Evolutionary conservation across 2,113 vertebrate genomes (phyloP).

Genomic region (Tinamus guttatus): DNA sequence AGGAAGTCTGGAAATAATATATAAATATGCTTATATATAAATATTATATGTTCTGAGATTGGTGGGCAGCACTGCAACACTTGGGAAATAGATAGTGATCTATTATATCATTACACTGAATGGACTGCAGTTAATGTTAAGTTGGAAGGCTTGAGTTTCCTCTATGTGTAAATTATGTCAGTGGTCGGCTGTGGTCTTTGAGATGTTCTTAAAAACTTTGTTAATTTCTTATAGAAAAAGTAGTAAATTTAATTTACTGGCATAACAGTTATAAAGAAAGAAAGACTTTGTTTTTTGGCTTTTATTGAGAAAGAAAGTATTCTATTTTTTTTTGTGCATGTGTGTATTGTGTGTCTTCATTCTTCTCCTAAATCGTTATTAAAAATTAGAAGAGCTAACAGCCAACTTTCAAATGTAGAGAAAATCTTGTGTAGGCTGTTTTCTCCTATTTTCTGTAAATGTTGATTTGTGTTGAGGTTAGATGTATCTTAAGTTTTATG

Average conservation of each 20-base stretch:
- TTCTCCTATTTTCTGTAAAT: not conserved
- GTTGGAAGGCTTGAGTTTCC: not conserved
- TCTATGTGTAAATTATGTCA: not conserved
- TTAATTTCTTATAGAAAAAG: not conserved
- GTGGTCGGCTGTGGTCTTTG: not conserved
- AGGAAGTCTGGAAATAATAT: not conserved
- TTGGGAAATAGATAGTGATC: not conserved
- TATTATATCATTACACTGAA: not conserved
- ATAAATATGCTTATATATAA: not conserved
- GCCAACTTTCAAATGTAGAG: not conserved
- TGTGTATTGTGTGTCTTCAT: too few species aligned
- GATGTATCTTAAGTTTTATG: too few species aligned
- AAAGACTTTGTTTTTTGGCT: not conserved
- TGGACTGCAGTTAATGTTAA: not conserved
- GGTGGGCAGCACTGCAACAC: not conserved
- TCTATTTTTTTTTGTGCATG: not conserved
- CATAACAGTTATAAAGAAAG: too few species aligned
- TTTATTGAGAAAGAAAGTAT: too few species aligned
- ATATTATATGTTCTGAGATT: not conserved
- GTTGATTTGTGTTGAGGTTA: too few species aligned
- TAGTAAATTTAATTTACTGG: not conserved
- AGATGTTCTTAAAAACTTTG: not conserved
- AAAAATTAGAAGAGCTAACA: not conserved
- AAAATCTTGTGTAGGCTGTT: not conserved
- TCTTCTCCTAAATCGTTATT: not conserved